Evolutionary conservation across 1,140 invertebrate species (phyloP).

Genomic region (Drosophila pallidifrons): DNA sequence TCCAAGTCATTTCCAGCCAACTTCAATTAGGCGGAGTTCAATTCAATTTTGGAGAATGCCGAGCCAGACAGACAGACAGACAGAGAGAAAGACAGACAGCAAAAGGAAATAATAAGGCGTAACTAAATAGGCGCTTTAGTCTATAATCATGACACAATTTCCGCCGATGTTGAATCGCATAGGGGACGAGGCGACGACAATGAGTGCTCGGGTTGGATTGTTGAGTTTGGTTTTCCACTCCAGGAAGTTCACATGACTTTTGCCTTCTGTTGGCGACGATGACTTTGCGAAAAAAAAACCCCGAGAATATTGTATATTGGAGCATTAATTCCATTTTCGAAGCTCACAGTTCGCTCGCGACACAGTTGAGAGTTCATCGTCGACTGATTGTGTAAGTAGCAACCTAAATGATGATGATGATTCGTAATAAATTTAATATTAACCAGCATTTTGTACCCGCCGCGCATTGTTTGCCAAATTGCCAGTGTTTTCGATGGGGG

Average conservation of each 20-base stretch:
- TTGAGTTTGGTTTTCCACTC: constrained; percentile 41
- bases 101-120: constrained; percentile 81
- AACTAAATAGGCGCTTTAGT: constrained; percentile 83
- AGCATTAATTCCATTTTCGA: constrained; percentile 57
- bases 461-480: constrained; percentile 57
- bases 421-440: constrained; percentile 81
- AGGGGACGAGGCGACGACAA: constrained; percentile 15
- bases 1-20: constrained; percentile 73
- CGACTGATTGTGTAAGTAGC: constrained; percentile 46
- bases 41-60: constrained; percentile 43
- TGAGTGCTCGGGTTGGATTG: constrained; percentile 15
- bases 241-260: constrained; percentile 76
- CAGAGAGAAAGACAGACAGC: constrained; percentile 8
- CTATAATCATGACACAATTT: constrained; percentile 83
- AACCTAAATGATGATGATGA: constrained; percentile 68
- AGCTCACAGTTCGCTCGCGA: constrained; percentile 39
- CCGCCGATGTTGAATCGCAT: constrained; percentile 47
- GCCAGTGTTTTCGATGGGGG: constrained; percentile 42
- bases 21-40: constrained; percentile 73
- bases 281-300: constrained; percentile 58
- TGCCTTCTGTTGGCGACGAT: constrained; percentile 44
- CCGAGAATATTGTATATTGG: constrained; percentile 28
- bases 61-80: constrained; percentile 11
- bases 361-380: constrained; percentile 77
- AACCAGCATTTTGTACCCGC: constrained; percentile 63